A percentile compares a stretch with the other conserved stretches of the same genome.
Evolutionary conservation across 2,797 vertebrate genomes (phyloP).

Genomic region (Microctenopoma steveboyesi): DNA sequence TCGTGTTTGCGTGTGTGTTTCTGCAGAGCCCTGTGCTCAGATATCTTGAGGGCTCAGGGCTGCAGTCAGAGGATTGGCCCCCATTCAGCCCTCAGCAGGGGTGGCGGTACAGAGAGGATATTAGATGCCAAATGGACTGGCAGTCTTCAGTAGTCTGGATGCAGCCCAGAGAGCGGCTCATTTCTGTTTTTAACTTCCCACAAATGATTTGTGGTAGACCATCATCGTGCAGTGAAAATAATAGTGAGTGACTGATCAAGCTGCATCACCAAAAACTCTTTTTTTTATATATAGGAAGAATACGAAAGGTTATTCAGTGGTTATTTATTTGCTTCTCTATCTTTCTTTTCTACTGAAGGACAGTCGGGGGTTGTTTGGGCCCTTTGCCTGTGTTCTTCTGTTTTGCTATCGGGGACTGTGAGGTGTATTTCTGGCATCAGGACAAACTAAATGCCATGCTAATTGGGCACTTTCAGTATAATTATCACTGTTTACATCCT

Average conservation of each 20-base stretch:
- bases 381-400: not conserved
- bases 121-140: slow-evolving; percentile 55
- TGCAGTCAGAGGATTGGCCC: slow-evolving; percentile 56
- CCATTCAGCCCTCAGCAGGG: slow-evolving; percentile 50
- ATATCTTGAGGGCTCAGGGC: slow-evolving; percentile 39
- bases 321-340: not conserved
- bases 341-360: not conserved
- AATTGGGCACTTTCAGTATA: slow-evolving; percentile 24
- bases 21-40: slow-evolving; percentile 12
- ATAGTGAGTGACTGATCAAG: slow-evolving; percentile 16
- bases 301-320: not conserved
- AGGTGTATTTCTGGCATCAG: not conserved
- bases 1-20: not conserved
- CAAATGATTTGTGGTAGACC: slow-evolving; percentile 41
- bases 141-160: slow-evolving; percentile 35
- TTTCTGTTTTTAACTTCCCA: slow-evolving; percentile 42
- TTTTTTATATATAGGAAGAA: no score
- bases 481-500: slow-evolving; percentile 17
- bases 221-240: slow-evolving; percentile 25
- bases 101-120: slow-evolving; percentile 39
- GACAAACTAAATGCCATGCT: slow-evolving; percentile 33
- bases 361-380: not conserved
- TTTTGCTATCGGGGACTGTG: not conserved
- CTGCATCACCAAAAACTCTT: not conserved
- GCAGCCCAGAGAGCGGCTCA: slow-evolving; percentile 22